Base-by-base conservation (phyloP, 1,140 invertebrate genomes). In the Bombus huntii region DNA sequence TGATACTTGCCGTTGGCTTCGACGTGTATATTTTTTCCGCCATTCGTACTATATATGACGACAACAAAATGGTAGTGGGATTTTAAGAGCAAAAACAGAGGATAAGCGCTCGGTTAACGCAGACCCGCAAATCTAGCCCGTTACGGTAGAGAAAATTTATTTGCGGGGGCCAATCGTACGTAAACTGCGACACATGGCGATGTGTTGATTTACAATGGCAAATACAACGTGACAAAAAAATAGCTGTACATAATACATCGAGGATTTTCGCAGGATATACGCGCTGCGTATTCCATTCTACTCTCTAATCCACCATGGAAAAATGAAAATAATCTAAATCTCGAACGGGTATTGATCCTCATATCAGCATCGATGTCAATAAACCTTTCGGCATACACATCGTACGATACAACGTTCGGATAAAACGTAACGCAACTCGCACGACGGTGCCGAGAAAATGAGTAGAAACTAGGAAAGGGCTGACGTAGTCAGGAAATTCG, bases 401-500 rank as follows among this genome's bases (percentile, higher is more conserved):
- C 47, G 18, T 8, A 53, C 47, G 18, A 22, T 37, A 9, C 6
- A 8, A 22, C n/a, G 65, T 25, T 28, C 12, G 8, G 15, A 12
- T 22, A 37, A n/a, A 37, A 57, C 31, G 22, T 28, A 10, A 28
- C 5, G 15, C 34, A 53, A 8, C 18, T 8, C 65, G 18, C 34
- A 39, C 34, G 5, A 28, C 12, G 53, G 6, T 53, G 12, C 65
- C 9, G 25, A 68, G 25, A 47, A 18, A 72, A 31, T 18, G 3
- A 28, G 9, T 18, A 9, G 6, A 65, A 9, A n/a, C n/a, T 9
- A 28, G 22, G 13, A 71, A 79, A 84, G 18, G 66, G 75, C 53
- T 79, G 31, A 72, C 70, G 53, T n/a, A 37, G 53, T 18, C 34
- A 22, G n/a, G 53, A 66, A 62, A 78, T 62, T 72, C 76, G 53